Conservation (phyloP, 2,113 vertebrate genomes). For the Chloropsis hardwickii region DNA sequence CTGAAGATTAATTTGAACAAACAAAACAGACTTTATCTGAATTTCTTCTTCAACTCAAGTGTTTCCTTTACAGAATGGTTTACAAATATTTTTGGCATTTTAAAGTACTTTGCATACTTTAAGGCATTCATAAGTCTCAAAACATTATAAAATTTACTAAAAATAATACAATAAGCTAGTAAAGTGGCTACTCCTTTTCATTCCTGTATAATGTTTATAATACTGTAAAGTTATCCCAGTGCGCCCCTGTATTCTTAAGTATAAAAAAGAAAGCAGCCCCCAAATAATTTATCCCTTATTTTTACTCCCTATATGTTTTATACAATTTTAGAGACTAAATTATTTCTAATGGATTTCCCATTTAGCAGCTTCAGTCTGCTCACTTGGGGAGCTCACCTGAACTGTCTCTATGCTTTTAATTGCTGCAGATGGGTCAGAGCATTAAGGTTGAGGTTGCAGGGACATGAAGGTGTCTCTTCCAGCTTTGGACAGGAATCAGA, state of each 20-base stretch:
- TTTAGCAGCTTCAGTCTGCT: not conserved
- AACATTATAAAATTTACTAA: not conserved
- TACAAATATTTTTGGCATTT: not conserved
- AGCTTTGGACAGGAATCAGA: not conserved
- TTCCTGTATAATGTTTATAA: not conserved
- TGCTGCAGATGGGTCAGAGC: not conserved
- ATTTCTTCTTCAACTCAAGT: not conserved
- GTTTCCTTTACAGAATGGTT: not conserved
- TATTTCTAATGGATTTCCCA: not conserved
- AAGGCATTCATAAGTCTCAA: not conserved
- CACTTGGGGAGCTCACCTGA: not conserved
- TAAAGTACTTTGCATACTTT: not conserved
- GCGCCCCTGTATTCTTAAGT: not conserved
- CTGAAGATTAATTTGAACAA: not conserved
- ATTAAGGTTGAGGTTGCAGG: not conserved
- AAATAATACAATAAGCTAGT: not conserved
- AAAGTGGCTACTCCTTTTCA: not conserved
- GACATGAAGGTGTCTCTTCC: not conserved
- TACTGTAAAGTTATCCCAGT: not conserved
- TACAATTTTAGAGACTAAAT: not conserved
- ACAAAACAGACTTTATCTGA: not conserved
- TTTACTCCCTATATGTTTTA: not conserved
- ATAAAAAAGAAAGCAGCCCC: not conserved
- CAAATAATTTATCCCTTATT: not conserved
- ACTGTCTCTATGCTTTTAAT: not conserved